phyloP scores from a whole-genome alignment of 2,113 vertebrate species.

The Cebus imitator region DNA sequence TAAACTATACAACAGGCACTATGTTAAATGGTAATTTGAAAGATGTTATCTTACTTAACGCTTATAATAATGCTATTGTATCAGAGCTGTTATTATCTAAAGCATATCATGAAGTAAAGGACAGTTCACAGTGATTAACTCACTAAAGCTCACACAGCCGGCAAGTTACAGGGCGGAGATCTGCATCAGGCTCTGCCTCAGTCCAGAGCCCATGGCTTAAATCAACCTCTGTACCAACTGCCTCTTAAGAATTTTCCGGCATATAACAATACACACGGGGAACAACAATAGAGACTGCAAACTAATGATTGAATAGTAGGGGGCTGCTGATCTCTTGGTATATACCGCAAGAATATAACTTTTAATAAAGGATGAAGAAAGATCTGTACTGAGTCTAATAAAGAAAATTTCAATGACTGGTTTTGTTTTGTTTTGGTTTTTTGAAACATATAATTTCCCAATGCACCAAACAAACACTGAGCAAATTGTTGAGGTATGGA shows the following conservation, averaged over 20 bases:
- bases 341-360: background rate
- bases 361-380: background rate
- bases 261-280: background rate
- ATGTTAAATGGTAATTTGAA: slow-evolving; percentile 3
- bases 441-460: background rate
- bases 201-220: background rate
- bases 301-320: background rate
- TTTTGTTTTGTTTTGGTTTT: background rate
- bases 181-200: background rate
- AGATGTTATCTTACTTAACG: slow-evolving; percentile 18
- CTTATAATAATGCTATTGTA: background rate
- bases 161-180: background rate
- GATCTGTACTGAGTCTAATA: background rate
- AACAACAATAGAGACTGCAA: background rate
- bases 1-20: background rate
- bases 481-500: slow-evolving; percentile 3
- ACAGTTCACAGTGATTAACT: background rate
- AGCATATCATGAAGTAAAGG: background rate
- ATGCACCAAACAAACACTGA: background rate
- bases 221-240: background rate
- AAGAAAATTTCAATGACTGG: background rate
- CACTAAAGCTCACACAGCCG: background rate
- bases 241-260: background rate
- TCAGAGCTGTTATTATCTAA: background rate
- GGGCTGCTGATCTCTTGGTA: background rate